These are phyloP conservation scores for Microtus richardsoni DNA, from an alignment of 2,113 vertebrate species.

Conservation along the genomic window DNA sequence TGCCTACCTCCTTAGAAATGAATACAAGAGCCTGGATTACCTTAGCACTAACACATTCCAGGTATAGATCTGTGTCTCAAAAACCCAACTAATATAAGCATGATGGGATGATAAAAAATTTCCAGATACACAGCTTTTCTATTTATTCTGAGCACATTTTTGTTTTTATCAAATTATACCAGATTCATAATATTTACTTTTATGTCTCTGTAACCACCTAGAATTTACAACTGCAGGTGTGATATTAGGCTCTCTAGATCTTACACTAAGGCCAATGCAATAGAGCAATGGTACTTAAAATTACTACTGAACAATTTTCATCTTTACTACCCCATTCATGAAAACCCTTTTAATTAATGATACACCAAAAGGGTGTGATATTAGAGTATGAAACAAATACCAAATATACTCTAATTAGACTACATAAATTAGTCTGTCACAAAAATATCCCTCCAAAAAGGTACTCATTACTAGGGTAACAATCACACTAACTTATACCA, in stretches of 20 bases:
- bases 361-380: background rate
- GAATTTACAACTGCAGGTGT: constrained; percentile 18
- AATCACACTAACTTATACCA: background rate
- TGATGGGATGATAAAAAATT: constrained; percentile 33
- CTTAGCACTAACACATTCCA: constrained; percentile 9
- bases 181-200: constrained; percentile 43
- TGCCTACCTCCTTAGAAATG: constrained; percentile 50
- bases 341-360: constrained; percentile 43
- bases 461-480: background rate
- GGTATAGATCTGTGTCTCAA: constrained; percentile 28
- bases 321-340: background rate
- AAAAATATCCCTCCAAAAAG: constrained; percentile 5
- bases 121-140: background rate
- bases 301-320: constrained; percentile 37
- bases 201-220: background rate
- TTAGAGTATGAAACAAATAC: constrained; percentile 32
- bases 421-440: background rate
- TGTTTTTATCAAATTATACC: constrained; percentile 16
- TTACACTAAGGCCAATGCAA: constrained; percentile 18
- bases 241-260: constrained; percentile 4
- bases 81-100: background rate
- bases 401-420: constrained; percentile 37
- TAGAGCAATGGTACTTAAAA: constrained; percentile 25
- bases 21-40: constrained; percentile 19
- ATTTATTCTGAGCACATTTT: constrained; percentile 9